Evolutionary conservation across 2,888 invertebrate genomes (phyloP).

Genomic region (Gymnosoma rotundatum): DNA sequence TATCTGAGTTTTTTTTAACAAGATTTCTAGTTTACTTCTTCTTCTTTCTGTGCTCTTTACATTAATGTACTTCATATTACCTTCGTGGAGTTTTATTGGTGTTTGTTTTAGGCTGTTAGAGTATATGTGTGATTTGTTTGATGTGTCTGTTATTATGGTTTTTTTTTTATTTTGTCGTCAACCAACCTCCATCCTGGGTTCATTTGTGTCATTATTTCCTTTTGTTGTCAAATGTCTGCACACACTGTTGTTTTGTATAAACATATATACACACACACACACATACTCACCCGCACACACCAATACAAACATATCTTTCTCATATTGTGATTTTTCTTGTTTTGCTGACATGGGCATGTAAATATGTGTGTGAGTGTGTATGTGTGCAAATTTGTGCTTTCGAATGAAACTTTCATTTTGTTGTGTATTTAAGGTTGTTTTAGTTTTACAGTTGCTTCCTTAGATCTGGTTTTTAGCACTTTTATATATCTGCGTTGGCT

Average conservation of each 20-base stretch:
- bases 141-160: slow-evolving; percentile 37
- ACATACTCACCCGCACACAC: not conserved
- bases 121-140: slow-evolving; percentile 21
- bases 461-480: not conserved
- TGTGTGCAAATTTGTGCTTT: not conserved
- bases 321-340: slow-evolving; percentile 52
- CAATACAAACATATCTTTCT: not conserved
- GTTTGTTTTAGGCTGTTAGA: not conserved
- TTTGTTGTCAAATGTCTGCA: slow-evolving; percentile 57
- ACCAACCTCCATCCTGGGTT: slow-evolving; percentile 62
- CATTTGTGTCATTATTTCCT: slow-evolving; percentile 66
- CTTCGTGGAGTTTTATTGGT: not conserved
- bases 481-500: not conserved
- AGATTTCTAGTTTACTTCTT: not conserved
- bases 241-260: slow-evolving; percentile 27
- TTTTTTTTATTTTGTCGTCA: slow-evolving; percentile 50
- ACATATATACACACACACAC: not conserved
- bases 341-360: slow-evolving; percentile 14
- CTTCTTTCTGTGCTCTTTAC: slow-evolving; percentile 5
- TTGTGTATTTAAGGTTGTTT: not conserved
- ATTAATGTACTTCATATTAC: not conserved
- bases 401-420: slow-evolving; percentile 7
- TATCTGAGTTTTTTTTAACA: slow-evolving; percentile 14
- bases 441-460: not conserved
- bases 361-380: not conserved